Conservation (phyloP, 2,888 invertebrate genomes). For the Zaprionus lineosus region DNA sequence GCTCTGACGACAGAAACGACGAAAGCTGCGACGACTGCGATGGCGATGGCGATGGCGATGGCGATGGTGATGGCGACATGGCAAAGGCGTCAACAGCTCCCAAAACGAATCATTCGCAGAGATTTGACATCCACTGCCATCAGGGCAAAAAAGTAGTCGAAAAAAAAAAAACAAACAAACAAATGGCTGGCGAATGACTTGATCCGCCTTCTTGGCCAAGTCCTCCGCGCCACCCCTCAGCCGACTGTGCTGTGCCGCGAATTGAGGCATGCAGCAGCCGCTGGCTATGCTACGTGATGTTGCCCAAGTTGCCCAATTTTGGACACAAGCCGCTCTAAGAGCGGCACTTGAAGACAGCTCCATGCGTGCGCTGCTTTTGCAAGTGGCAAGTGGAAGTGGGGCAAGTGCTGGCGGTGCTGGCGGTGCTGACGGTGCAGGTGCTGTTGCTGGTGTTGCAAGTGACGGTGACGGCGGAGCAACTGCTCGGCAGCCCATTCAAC, state of each 20-base stretch:
- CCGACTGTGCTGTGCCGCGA: background rate
- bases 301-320: slow-evolving; percentile 68
- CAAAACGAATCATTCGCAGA: slow-evolving; percentile 34
- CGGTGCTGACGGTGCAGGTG: too few relatives aligned
- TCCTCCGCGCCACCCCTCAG: background rate
- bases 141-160: slow-evolving; percentile 34
- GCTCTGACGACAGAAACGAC: too few relatives aligned
- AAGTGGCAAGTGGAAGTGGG: slow-evolving; percentile 18
- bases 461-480: too few relatives aligned
- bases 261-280: slow-evolving; percentile 4
- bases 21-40: slow-evolving; percentile 12
- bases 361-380: slow-evolving; percentile 31
- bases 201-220: background rate
- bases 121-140: slow-evolving; percentile 48
- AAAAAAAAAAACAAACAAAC: too few relatives aligned
- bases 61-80: slow-evolving; percentile 34
- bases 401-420: slow-evolving; percentile 5
- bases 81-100: slow-evolving; percentile 50
- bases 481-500: too few relatives aligned
- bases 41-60: background rate
- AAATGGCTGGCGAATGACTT: slow-evolving; percentile 28
- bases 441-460: too few relatives aligned
- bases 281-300: slow-evolving; percentile 57
- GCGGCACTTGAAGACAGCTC: slow-evolving; percentile 44
- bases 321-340: slow-evolving; percentile 44